phyloP scores from a whole-genome alignment of 2,888 invertebrate genomes.

The Unio pictorum region DNA sequence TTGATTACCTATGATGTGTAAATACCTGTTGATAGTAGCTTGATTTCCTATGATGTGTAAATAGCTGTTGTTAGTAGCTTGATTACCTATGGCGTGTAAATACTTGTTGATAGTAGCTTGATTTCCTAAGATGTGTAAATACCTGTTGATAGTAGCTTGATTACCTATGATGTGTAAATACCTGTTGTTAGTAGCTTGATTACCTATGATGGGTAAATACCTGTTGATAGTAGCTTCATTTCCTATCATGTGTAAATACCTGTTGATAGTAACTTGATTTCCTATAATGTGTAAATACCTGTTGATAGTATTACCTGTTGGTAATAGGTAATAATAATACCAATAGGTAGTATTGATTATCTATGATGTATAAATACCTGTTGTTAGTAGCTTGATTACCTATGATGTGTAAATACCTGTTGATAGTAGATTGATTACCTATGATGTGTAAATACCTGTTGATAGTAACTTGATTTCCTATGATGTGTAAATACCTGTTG shows the following conservation, averaged over 20 bases:
- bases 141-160: no score
- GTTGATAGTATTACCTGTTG: no score
- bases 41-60: no score
- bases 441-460: slow-evolving; percentile 73
- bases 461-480: slow-evolving; percentile 72
- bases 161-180: no score
- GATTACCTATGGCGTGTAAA: slow-evolving; percentile 28
- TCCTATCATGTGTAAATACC: slow-evolving; percentile 56
- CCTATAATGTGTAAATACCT: no score
- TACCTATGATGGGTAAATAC: slow-evolving; percentile 51
- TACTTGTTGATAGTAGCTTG: slow-evolving; percentile 74
- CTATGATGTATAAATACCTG: slow-evolving; percentile 73
- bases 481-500: slow-evolving; percentile 73
- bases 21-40: no score
- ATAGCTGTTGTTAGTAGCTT: no score
- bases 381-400: slow-evolving; percentile 73
- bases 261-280: no score
- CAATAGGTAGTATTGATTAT: no score
- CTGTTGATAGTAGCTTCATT: slow-evolving; percentile 74
- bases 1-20: slow-evolving; percentile 69
- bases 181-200: no score
- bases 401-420: slow-evolving; percentile 72
- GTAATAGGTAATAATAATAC: no score
- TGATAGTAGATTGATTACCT: slow-evolving; percentile 73
- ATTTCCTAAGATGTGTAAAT: slow-evolving; percentile 57